phyloP scores from a whole-genome alignment of 2,113 vertebrate species.

The Illadopsis cleaveri region DNA sequence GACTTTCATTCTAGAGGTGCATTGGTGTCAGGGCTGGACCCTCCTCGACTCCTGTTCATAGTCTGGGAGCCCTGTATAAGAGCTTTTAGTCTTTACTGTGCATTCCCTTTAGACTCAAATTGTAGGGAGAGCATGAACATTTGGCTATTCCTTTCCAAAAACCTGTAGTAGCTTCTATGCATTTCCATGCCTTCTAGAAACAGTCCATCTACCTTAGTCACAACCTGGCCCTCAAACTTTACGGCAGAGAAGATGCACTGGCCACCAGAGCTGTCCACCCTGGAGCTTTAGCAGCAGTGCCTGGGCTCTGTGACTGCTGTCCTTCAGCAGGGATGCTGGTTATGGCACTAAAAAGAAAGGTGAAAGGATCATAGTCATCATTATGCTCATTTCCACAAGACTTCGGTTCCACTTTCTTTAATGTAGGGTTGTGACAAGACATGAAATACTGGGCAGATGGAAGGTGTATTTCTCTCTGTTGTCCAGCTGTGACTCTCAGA shows the following conservation, averaged over 20 bases:
- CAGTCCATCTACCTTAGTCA: background rate
- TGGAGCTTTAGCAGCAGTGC: background rate
- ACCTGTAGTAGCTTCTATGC: background rate
- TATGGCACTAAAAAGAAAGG: background rate
- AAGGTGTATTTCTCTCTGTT: background rate
- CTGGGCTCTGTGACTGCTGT: background rate
- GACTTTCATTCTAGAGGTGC: background rate
- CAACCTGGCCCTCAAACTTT: background rate
- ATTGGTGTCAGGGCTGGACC: background rate
- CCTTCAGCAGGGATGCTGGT: background rate
- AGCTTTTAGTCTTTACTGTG: background rate
- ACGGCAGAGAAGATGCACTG: background rate
- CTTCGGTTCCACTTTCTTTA: background rate
- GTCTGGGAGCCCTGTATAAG: background rate
- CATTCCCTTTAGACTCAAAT: background rate
- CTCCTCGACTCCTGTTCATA: fast-evolving
- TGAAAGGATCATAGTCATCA: background rate
- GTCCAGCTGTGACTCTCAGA: background rate
- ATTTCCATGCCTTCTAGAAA: background rate
- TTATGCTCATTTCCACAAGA: background rate
- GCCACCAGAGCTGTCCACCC: background rate
- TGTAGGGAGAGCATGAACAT: background rate
- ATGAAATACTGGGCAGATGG: background rate
- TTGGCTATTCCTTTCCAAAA: background rate
- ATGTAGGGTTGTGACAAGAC: background rate